A percentile compares a stretch with the other conserved stretches of the same genome.
These are phyloP conservation scores for Capromys pilorides DNA, from an alignment of 2,797 vertebrate genomes.

Conservation along the genomic window DNA sequence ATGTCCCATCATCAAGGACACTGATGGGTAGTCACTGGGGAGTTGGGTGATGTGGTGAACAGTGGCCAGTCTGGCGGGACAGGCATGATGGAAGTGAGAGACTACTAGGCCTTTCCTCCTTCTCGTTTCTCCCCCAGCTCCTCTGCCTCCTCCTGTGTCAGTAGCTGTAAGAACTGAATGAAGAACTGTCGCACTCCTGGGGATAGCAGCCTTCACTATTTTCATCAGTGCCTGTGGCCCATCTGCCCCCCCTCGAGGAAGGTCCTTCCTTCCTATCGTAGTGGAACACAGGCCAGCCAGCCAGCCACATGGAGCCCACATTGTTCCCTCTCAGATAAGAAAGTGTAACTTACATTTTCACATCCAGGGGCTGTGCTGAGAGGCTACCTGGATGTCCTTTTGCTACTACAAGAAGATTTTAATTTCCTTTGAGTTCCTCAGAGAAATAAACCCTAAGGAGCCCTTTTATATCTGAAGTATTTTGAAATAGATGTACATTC, in stretches of 20 bases:
- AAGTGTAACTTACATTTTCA: background rate
- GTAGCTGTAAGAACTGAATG: background rate
- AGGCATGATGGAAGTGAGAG: background rate
- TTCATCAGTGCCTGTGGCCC: background rate
- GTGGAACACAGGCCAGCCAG: background rate
- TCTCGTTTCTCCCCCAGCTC: background rate
- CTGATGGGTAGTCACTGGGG: background rate
- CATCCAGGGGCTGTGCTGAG: background rate
- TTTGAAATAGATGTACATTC: conserved; percentile 65
- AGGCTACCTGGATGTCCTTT: background rate
- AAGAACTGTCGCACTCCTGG: background rate
- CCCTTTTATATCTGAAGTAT: conserved; percentile 52
- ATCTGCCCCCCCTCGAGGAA: background rate
- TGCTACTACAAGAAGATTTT: conserved; percentile 56
- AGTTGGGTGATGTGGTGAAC: background rate
- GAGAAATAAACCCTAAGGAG: conserved; percentile 61
- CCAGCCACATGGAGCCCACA: background rate
- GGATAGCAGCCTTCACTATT: too few species aligned
- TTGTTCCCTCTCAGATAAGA: background rate
- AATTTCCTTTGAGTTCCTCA: conserved; percentile 58
- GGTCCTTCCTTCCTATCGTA: background rate
- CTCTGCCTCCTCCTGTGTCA: background rate
- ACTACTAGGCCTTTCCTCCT: background rate
- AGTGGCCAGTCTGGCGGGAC: background rate
- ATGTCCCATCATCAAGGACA: background rate